Percentiles rank a stretch among this genome's conserved stretches.
Conservation (phyloP, 2,888 invertebrate species). For the Leucozona laternaria region DNA sequence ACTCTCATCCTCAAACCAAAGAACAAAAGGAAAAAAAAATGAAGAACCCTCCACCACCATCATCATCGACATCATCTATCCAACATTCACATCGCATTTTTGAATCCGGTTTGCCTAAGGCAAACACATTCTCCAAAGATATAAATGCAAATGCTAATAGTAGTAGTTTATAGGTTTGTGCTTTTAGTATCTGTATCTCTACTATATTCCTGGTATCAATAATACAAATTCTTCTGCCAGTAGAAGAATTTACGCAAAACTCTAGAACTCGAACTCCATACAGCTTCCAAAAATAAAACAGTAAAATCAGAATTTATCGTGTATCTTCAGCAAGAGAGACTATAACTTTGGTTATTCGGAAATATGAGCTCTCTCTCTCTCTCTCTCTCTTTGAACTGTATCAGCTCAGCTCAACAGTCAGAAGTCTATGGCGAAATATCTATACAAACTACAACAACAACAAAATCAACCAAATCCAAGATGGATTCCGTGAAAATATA, state of each 20-base stretch:
- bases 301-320: background rate
- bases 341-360: conserved; percentile 1
- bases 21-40: background rate
- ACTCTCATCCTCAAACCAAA: conserved; percentile 16
- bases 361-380: conserved; percentile 56
- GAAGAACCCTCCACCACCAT: conserved; percentile 24
- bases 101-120: conserved; percentile 72
- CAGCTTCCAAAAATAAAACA: conserved; percentile 8
- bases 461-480: conserved; percentile 47
- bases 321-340: conserved; percentile 20
- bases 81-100: conserved; percentile 60
- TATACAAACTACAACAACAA: background rate
- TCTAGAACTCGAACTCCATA: background rate
- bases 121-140: conserved; percentile 62
- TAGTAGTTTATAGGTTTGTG: conserved; percentile 39
- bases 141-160: conserved; percentile 73
- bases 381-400: conserved; percentile 51
- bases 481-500: conserved; percentile 55
- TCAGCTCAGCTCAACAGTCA: conserved; percentile 2
- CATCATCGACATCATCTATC: conserved; percentile 41
- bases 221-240: background rate
- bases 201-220: background rate
- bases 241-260: conserved; percentile 7
- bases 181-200: conserved; percentile 16
- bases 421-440: conserved; percentile 32